These are phyloP conservation scores for Caradrina kadenii DNA, from an alignment of 2,888 invertebrate species.

Conservation along the genomic window DNA sequence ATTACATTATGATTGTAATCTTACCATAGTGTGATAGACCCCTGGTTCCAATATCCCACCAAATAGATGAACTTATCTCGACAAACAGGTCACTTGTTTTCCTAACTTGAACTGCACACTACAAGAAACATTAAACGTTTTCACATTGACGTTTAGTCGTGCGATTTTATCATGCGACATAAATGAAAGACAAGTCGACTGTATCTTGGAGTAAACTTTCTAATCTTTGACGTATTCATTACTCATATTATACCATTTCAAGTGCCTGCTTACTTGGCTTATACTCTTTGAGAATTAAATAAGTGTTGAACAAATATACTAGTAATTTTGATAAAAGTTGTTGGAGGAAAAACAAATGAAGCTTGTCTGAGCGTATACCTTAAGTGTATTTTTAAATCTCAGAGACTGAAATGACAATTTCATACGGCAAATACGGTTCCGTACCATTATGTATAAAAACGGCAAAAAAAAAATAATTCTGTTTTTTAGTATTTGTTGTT, in stretches of 20 bases:
- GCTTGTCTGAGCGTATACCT: neutral
- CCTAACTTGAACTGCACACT: conserved; percentile 29
- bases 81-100: conserved; percentile 11
- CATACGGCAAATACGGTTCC: no score
- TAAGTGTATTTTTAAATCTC: no score
- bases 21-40: neutral
- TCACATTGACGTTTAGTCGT: conserved; percentile 53
- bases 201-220: conserved; percentile 57
- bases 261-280: conserved; percentile 40
- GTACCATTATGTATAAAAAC: no score
- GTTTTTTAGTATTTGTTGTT: no score
- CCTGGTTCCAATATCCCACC: neutral
- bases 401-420: no score
- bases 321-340: conserved; percentile 1
- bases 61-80: neutral
- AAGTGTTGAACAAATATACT: conserved; percentile 45
- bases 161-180: conserved; percentile 62
- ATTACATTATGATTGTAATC: no score
- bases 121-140: conserved; percentile 31
- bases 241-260: conserved; percentile 50
- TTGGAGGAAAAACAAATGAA: conserved; percentile 8
- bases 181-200: conserved; percentile 51
- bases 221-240: conserved; percentile 56
- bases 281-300: conserved; percentile 32
- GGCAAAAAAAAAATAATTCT: no score